Base-by-base conservation (phyloP, 2,113 vertebrate species). In the Galbula dea region DNA sequence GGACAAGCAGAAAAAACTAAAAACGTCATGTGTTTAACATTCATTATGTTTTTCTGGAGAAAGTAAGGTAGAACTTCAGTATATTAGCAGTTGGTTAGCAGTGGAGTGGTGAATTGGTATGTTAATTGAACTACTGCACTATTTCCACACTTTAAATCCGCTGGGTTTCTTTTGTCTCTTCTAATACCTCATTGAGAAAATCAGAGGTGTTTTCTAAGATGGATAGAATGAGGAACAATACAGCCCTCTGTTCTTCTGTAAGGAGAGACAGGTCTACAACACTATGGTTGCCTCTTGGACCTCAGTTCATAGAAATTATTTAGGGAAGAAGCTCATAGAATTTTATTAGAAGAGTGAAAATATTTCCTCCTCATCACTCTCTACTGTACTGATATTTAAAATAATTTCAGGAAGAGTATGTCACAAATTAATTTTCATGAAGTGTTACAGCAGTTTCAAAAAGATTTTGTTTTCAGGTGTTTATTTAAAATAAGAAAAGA, bases 41-140 rank as follows among this genome's bases (percentile, higher is more conserved):
- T 57, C 2, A 4, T n/a, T 65, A 3, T 24, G 29, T 46, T 85
- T 5, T 49, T 30, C 18, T 18, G 11, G 15, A 88, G 18, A 66
- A 62, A 46, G 29, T 15, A 71, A 27, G 15, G 19, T 4, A 41
- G 32, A n/a, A 61, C 4, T 29, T 63, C 4, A 4, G 10, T n/a
- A 4, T 43, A 36, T 7, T 36, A 12, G 19, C 11, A 43, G 15
- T 54, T 10, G 29, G 29, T 30, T 30, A 54, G 27, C 52, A 71
- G 24, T 3, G 0, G 6, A 8, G 11, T 20, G 8, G 32, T 36
- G 16, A 11, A 18, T 4, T 41, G 15, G 3, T 2, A 3, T 45
- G 5, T 55, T 63, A 51, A 7, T 14, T 81, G 41, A 75, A 26
- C 12, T 67, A 57, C 29, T 16, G 57, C 2, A 24, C 4, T 52